Percentiles rank a stretch among this genome's conserved stretches.
Evolutionary conservation across 2,113 vertebrate genomes (phyloP).

Genomic region (Cariama cristata): DNA sequence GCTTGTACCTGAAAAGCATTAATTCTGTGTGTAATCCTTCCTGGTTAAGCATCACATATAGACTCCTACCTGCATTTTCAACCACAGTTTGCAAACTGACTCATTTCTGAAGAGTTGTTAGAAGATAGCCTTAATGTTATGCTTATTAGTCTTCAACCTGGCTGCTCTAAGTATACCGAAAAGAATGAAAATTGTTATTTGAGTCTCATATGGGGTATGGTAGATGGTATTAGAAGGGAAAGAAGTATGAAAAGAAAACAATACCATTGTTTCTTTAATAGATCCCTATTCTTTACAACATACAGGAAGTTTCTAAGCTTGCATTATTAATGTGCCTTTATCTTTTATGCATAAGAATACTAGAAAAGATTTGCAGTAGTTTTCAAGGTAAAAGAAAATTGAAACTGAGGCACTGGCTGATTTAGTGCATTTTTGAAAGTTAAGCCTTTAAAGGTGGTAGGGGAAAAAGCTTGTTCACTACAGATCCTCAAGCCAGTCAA

Average conservation of each 20-base stretch:
- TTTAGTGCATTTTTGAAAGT: background rate
- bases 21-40: background rate
- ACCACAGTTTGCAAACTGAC: background rate
- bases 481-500: background rate
- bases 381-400: background rate
- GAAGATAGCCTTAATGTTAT: background rate
- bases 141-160: background rate
- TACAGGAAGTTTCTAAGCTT: background rate
- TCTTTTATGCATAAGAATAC: background rate
- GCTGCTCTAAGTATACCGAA: background rate
- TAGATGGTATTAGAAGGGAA: background rate
- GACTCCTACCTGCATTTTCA: background rate
- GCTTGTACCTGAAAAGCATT: background rate
- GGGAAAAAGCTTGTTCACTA: background rate
- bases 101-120: background rate
- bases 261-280: background rate
- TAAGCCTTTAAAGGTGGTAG: conserved; percentile 6
- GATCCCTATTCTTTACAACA: background rate
- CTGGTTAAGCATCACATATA: background rate
- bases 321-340: background rate
- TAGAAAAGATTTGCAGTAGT: background rate
- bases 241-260: background rate
- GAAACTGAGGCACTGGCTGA: background rate
- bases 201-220: no score
- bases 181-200: background rate